phyloP scores from a whole-genome alignment of 1,140 invertebrate genomes.

The Polypedilum vanderplanki region DNA sequence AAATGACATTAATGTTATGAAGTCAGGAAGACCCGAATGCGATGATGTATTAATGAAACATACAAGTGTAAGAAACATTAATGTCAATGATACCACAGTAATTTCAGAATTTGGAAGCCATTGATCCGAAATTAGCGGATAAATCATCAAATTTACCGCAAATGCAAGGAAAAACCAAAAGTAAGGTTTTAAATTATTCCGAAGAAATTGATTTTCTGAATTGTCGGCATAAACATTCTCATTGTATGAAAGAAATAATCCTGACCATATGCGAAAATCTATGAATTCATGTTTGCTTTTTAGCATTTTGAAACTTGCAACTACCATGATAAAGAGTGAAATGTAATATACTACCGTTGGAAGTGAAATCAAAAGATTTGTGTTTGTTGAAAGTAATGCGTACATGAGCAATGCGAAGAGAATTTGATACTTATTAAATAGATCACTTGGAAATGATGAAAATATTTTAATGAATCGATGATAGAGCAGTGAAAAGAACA shows the following conservation, averaged over 20 bases:
- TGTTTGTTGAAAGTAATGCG: constrained; percentile 54
- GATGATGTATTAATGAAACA: constrained; percentile 56
- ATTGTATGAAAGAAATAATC: constrained; percentile 64
- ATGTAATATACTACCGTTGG: constrained; percentile 63
- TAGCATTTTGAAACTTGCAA: constrained; percentile 72
- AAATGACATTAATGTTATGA: constrained; percentile 67
- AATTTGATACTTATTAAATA: constrained; percentile 55
- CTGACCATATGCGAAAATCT: constrained; percentile 71
- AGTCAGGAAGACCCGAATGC: constrained; percentile 50
- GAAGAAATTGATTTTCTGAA: constrained; percentile 72
- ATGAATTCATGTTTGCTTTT: constrained; percentile 63
- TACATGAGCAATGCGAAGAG: constrained; percentile 61
- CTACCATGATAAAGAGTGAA: constrained; percentile 63
- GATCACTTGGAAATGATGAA: constrained; percentile 51
- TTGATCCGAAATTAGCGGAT: constrained; percentile 65
- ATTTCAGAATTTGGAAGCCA: constrained; percentile 79
- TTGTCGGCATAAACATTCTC: constrained; percentile 63
- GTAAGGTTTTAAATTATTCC: constrained; percentile 73
- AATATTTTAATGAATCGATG: constrained; percentile 56
- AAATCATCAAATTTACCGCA: constrained; percentile 64
- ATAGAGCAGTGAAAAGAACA: constrained; percentile 61
- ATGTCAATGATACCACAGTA: constrained; percentile 60
- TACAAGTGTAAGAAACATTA: constrained; percentile 66
- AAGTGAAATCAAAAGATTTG: constrained; percentile 55
- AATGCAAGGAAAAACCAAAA: constrained; percentile 68